Evolutionary conservation across 2,797 vertebrate species (phyloP).

Genomic region (Hypotaenidia okinawae): DNA sequence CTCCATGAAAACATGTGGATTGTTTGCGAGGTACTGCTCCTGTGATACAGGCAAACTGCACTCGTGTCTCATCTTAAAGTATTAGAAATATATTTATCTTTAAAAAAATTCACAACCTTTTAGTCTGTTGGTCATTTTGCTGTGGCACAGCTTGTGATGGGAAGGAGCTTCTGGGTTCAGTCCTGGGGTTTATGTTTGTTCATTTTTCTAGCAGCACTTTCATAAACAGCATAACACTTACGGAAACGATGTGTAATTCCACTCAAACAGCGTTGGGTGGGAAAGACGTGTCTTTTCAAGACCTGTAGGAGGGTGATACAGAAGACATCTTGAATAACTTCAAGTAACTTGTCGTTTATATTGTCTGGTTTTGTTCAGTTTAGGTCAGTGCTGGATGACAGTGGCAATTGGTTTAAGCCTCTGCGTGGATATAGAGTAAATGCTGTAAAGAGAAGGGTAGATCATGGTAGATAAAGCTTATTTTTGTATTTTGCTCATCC

Average conservation of each 20-base stretch:
- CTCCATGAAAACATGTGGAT: not conserved
- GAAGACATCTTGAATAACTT: slow-evolving; percentile 56
- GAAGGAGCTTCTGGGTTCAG: not conserved
- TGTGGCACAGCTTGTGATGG: not conserved
- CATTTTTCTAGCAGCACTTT: not conserved
- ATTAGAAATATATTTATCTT: not conserved
- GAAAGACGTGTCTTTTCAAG: not conserved
- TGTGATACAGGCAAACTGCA: not conserved
- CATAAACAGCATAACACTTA: not conserved
- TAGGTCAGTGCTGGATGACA: not conserved
- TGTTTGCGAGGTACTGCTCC: not conserved
- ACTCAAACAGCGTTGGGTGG: not conserved
- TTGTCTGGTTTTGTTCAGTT: not conserved
- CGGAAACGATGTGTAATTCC: not conserved
- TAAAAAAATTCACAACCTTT: slow-evolving; percentile 13
- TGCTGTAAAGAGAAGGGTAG: slow-evolving; percentile 35
- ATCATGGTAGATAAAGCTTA: not conserved
- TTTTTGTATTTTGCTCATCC: not conserved
- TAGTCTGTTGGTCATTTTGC: slow-evolving; percentile 6
- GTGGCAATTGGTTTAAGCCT: slow-evolving; percentile 29
- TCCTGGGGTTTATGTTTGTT: too few relatives aligned
- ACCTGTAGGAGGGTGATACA: not conserved
- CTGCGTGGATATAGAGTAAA: not conserved
- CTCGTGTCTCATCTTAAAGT: not conserved
- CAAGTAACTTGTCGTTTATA: not conserved